phyloP scores from a whole-genome alignment of 2,888 invertebrate species.

The Holacanthella duospinosa region DNA sequence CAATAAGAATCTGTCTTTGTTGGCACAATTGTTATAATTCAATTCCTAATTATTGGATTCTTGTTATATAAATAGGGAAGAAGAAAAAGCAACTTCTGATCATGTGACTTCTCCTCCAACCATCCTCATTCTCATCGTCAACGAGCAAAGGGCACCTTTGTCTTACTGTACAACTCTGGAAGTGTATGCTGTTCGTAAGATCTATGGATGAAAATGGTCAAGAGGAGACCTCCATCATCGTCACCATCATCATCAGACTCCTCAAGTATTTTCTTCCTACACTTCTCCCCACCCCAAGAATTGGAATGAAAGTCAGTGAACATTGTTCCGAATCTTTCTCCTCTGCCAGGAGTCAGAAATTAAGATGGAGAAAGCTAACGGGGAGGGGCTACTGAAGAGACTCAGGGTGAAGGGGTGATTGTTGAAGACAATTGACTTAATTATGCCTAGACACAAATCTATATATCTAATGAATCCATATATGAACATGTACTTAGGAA shows the following conservation, averaged over 20 bases:
- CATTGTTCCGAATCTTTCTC: too few species aligned
- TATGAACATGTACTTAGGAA: not conserved
- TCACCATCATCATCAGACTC: not conserved
- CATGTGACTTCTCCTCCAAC: slow-evolving; percentile 1
- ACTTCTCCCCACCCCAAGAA: not conserved
- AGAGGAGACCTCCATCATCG: not conserved
- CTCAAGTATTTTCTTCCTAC: not conserved
- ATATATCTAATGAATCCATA: slow-evolving; percentile 1
- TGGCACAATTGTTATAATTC: not conserved
- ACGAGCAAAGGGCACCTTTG: not conserved
- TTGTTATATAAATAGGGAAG: not conserved
- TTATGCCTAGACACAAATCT: not conserved
- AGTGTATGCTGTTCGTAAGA: too few species aligned
- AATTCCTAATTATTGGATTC: too few species aligned
- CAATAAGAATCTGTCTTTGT: not conserved
- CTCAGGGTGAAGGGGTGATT: slow-evolving; percentile 1
- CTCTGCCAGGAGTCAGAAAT: not conserved
- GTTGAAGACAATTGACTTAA: slow-evolving; percentile 5
- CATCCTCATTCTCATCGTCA: slow-evolving; percentile 2
- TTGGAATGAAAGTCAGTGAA: too few species aligned
- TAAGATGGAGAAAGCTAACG: not conserved
- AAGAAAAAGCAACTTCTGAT: slow-evolving; percentile 4
- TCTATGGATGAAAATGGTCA: too few species aligned
- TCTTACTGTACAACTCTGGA: not conserved
- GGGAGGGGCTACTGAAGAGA: not conserved